A percentile compares a stretch with the other conserved stretches of the same genome.
phyloP scores from a whole-genome alignment of 2,888 invertebrate genomes.

The Yponomeuta plumbellus region DNA sequence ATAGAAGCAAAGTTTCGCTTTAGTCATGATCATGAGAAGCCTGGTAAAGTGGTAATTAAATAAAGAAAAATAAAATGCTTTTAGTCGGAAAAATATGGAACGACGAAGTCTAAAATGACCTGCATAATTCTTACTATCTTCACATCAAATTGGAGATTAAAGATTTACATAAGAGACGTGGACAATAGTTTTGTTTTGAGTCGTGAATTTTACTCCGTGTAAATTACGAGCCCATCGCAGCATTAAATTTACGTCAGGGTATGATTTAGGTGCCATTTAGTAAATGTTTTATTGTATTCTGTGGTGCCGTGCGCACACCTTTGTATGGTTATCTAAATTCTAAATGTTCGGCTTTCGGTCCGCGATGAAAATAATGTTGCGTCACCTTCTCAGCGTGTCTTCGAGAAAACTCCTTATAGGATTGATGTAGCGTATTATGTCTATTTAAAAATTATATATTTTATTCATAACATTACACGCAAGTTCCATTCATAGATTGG shows the following conservation, averaged over 20 bases:
- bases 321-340: constrained; percentile 46
- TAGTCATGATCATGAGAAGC: background rate
- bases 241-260: background rate
- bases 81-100: constrained; percentile 14
- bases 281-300: background rate
- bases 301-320: constrained; percentile 66
- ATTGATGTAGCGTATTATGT: background rate
- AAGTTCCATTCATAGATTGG: background rate
- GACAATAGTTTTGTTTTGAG: background rate
- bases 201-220: background rate
- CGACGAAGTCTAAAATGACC: constrained; percentile 12
- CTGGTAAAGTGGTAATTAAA: too few relatives aligned
- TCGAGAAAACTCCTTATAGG: constrained; percentile 28
- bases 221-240: background rate
- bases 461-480: constrained; percentile 9
- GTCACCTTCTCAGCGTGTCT: constrained; percentile 44
- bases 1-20: constrained; percentile 31
- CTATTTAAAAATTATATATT: background rate
- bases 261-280: background rate
- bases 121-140: background rate
- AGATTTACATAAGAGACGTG: background rate
- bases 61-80: too few relatives aligned
- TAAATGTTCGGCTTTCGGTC: constrained; percentile 63
- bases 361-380: constrained; percentile 63
- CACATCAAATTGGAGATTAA: background rate